These are phyloP conservation scores for Brachionus rubens DNA, from an alignment of 1,140 invertebrate genomes.

Conservation along the genomic window DNA sequence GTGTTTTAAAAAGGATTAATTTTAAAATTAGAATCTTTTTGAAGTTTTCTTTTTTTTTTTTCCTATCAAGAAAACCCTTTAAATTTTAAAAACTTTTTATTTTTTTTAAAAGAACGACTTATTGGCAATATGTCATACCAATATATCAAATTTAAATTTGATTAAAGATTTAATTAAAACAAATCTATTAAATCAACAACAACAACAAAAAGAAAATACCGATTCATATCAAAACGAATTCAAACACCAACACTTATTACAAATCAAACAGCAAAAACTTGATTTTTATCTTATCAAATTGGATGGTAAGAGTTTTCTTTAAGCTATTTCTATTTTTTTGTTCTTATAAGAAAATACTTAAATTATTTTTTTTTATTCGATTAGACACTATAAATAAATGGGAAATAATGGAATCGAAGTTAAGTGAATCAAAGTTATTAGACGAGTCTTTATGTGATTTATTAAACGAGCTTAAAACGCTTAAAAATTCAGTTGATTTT, in stretches of 20 bases:
- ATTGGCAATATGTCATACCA: constrained; percentile 31
- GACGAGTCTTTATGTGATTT: background rate
- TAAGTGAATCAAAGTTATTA: background rate
- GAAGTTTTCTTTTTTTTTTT: background rate
- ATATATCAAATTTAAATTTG: constrained; percentile 43
- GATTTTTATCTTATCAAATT: constrained; percentile 30
- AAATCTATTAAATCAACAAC: background rate
- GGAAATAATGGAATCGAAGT: background rate
- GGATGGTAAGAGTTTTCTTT: constrained; percentile 7
- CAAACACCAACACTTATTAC: constrained; percentile 7
- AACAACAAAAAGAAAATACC: background rate
- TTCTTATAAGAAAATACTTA: background rate
- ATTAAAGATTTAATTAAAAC: constrained; percentile 42
- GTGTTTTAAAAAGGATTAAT: constrained; percentile 14
- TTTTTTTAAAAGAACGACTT: constrained; percentile 9
- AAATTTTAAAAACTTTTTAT: background rate
- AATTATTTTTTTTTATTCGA: background rate
- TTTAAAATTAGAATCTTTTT: background rate
- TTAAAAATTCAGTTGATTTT: background rate
- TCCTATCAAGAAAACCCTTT: too few species aligned
- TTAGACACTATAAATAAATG: constrained; percentile 29
- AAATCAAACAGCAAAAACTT: constrained; percentile 19
- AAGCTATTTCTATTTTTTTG: background rate
- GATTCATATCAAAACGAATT: constrained; percentile 21
- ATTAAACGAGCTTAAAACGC: background rate